Evolutionary conservation across 2,888 invertebrate species (phyloP), one percentile per base, ranked within the genome.

Genomic region (Dynastes grantii): DNA sequence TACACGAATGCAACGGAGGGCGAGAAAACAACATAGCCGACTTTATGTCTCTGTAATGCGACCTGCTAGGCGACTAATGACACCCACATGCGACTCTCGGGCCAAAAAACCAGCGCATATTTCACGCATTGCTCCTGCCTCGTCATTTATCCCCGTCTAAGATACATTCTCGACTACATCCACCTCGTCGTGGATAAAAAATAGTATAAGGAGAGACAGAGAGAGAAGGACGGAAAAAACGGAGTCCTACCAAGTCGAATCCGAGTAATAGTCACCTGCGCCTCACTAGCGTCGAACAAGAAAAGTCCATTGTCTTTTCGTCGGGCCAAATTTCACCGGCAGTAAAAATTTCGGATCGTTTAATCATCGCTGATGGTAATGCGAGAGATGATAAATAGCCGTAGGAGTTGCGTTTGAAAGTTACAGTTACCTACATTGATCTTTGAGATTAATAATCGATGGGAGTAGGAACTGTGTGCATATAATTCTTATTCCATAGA

Each of bases 71-170:
- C 85, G 83, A 85, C 85, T 85, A 85, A 85, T 85, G 84, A 85
- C 85, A 85, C 85, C 85, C 85, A 85, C 85, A 85, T 85, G 85
- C 83, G 81, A 79, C 79, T 80, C 78, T 81, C 78, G 81, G 80
- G 77, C 83, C 80, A 83, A 84, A 83, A 84, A 84, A 81, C 81
- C 82, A 77, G 80, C 81, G 81, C 85, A 85, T 85, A 85, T 85
- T 85, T 85, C 85, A 85, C 85, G 85, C 85, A 85, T 85, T 83
- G 85, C 84, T 84, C 83, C 83, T 84, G 84, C 84, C 83, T 82
- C 82, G 83, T 84, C 84, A 84, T 85, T 85, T 85, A 85, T 85
- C 83, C 83, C 84, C 84, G 84, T 84, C 85, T 80, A 79, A 82
- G 81, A 82, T 82, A 83, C 83, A 83, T 83, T 82, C 82, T 67